Base-by-base conservation (phyloP, 2,888 invertebrate genomes). In the Hyles lineata region DNA sequence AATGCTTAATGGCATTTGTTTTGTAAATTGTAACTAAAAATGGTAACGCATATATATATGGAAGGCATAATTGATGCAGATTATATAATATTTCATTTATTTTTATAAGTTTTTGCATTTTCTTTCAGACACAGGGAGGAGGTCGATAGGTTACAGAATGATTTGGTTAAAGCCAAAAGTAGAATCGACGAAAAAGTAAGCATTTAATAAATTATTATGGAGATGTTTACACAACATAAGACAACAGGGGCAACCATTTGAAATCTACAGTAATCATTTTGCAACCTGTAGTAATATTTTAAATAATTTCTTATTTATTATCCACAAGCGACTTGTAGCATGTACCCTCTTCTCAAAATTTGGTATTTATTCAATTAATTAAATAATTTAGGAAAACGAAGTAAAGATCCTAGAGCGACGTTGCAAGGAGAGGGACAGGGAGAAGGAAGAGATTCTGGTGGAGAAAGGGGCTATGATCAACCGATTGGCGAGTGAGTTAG, bases 401-500 rank as follows among this genome's bases (percentile, higher is more conserved):
- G 87, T 95, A 69, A 95, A 95, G 75, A 87, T 87, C n/a, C 84
- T 96, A 76, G 95, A 95, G 76, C 89, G 92, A 58, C 94, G 92
- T 17, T 96, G 95, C 78, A 91, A 91, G 80, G 96, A 96, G 50
- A 87, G 95, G 2, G 95, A 96, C 70, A 90, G 95, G 76, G 95
- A 95, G 23, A 96, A 96, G 71, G 96, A 96, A 81, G 89, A 92
- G 5, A 89, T 96, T 76, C 82, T 96, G 62, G 92, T 96, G 69
- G 96, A 96, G 61, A 96, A 96, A 76, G 95, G 95, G 0, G 92
- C 95, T 0, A 95, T 95, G 21, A 96, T 96, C 74, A 96, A 96
- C 85, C 92, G 95, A 63, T 80, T 97, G n/a, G 95, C 95, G 0
- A 89, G 90, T 29, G 96, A 95, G 29, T 79, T 97, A 69, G 95